Base-by-base conservation (phyloP, 2,113 vertebrate species). In the Ranitomeya variabilis region DNA sequence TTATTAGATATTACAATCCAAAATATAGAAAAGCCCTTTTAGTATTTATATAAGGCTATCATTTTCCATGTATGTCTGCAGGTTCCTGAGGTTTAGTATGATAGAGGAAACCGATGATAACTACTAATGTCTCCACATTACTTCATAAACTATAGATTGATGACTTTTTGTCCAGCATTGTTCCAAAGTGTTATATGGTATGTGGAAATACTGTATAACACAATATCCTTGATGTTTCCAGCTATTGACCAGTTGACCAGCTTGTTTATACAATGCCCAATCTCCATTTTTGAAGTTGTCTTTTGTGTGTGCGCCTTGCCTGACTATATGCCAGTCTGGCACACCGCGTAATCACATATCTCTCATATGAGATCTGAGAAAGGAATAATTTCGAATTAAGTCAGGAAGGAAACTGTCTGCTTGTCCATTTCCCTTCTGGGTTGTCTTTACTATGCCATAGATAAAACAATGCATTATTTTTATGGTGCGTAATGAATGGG, bases 401-500 rank as follows among this genome's bases (percentile, higher is more conserved):
- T 90, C 94, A 96, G 97, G 96, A 98, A 98, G 97, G 97, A 98
- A 98, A 91, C 93, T 81, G 96, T 97, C 97, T 97, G 95, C 96
- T 93, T 95, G 95, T 96, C 95, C 95, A 97, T 97, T 97, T 97
- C 96, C 96, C 93, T 92, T 94, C 92, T 57, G 59, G 37, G 74
- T 92, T 73, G 92, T 94, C 93, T 92, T 91, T 93, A 94, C 91
- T 79, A 19, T 79, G 77, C 87, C 52, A 90, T 84, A 93, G 91
- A 94, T 96, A 95, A 93, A 95, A 95, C 94, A 93, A 93, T 92
- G 90, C 92, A 96, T 94, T 96, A 96, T 96, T 94, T 94, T 93
- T 92, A 92, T 87, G 0, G 76, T 91, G 91, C 91, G 90, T 91
- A 92, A 93, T 93, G 92, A 93, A 92, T 91, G 89, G 82, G 90